Conservation (phyloP, 2,113 vertebrate genomes). For the Neodon shergylaensis region DNA sequence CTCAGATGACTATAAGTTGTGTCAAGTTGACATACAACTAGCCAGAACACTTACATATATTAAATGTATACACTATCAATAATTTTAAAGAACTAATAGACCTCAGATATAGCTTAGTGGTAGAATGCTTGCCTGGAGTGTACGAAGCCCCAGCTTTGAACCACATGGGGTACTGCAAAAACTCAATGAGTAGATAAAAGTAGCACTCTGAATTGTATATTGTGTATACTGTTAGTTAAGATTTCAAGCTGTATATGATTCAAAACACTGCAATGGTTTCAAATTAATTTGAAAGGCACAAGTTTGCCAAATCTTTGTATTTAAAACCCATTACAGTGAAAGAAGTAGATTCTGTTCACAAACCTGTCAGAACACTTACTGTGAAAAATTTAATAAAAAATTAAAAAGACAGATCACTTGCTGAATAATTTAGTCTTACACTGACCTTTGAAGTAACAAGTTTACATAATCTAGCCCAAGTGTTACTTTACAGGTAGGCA, state of each 20-base stretch:
- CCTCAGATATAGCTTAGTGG: neutral
- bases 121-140: neutral
- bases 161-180: neutral
- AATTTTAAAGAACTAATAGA: neutral
- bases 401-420: constrained; percentile 34
- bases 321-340: constrained; percentile 7
- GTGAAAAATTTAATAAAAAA: constrained; percentile 51
- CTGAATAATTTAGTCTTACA: constrained; percentile 43
- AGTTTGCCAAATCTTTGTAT: neutral
- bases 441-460: neutral
- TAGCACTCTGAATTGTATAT: neutral
- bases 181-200: neutral
- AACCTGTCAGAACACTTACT: constrained; percentile 16
- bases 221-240: neutral
- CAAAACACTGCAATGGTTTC: constrained; percentile 3
- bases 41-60: neutral
- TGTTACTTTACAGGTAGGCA: neutral
- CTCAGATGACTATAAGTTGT: neutral
- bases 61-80: neutral
- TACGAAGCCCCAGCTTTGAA: neutral
- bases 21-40: neutral
- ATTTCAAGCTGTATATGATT: neutral
- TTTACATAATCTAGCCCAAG: neutral
- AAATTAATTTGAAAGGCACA: neutral
- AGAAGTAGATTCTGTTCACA: constrained; percentile 35